These are phyloP conservation scores for Trypoxylon attenuatum DNA, from an alignment of 2,888 invertebrate species.

Conservation along the genomic window DNA sequence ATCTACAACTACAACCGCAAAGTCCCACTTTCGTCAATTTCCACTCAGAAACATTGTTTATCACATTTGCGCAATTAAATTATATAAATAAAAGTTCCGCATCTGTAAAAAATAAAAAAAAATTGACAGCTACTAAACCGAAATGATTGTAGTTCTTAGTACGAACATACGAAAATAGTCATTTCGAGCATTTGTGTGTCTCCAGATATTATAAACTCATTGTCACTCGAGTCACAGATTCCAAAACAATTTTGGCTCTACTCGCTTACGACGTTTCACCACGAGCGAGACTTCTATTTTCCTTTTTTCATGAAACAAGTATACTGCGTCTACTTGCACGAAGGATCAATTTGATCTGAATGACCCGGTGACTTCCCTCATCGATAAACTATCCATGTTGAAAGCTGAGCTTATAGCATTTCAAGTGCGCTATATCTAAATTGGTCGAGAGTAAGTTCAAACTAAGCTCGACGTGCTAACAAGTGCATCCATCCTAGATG, in stretches of 20 bases:
- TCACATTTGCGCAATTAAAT: too few relatives aligned
- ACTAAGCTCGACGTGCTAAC: constrained; percentile 15
- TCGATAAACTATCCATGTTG: constrained; percentile 37
- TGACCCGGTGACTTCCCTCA: constrained; percentile 36
- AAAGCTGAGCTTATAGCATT: constrained; percentile 37
- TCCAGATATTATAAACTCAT: constrained; percentile 27
- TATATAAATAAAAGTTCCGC: too few relatives aligned
- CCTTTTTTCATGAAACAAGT: neutral
- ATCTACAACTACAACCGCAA: constrained; percentile 4
- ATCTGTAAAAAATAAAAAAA: too few relatives aligned
- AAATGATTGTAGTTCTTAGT: too few relatives aligned
- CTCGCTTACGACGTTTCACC: constrained; percentile 6
- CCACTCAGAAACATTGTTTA: too few relatives aligned
- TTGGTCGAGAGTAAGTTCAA: constrained; percentile 27
- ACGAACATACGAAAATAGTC: neutral
- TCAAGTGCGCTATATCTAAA: constrained; percentile 50
- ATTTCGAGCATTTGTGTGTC: constrained; percentile 15
- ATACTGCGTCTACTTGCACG: constrained; percentile 1
- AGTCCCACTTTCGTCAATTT: too few relatives aligned
- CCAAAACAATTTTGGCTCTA: constrained; percentile 29
- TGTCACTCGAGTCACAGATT: constrained; percentile 31
- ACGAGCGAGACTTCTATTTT: constrained; percentile 18
- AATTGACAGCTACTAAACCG: too few relatives aligned
- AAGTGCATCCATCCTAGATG: constrained; percentile 23
- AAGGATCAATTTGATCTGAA: constrained; percentile 24